A percentile compares a stretch with the other conserved stretches of the same genome.
Evolutionary conservation across 2,113 vertebrate species (phyloP).

Genomic region (Oriolus oriolus): DNA sequence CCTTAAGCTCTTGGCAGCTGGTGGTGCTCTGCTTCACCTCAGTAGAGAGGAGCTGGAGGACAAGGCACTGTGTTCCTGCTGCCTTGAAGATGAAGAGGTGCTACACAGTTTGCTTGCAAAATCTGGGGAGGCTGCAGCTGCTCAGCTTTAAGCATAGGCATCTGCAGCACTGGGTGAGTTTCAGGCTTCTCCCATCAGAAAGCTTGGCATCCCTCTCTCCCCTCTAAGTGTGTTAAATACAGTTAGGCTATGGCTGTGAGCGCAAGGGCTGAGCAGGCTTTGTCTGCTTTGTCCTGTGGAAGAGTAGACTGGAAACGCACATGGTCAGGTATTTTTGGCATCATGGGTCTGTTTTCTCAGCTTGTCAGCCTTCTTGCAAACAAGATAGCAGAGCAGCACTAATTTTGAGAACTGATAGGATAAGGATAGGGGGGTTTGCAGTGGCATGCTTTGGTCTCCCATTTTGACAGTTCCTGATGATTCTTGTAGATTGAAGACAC

Average conservation of each 20-base stretch:
- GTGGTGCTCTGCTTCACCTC: background rate
- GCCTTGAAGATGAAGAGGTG: background rate
- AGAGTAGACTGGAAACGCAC: background rate
- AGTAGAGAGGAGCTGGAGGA: background rate
- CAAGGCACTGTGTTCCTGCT: background rate
- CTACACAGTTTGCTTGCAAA: background rate
- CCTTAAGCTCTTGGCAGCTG: background rate
- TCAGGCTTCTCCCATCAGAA: background rate
- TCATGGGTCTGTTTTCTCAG: background rate
- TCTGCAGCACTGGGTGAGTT: background rate
- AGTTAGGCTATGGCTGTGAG: background rate
- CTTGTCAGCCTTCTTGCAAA: background rate
- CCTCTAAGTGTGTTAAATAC: background rate
- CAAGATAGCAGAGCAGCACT: background rate
- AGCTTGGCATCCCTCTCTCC: background rate
- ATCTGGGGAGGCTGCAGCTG: background rate
- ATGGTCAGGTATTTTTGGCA: background rate
- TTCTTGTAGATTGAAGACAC: background rate
- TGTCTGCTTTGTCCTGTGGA: background rate
- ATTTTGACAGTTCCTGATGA: background rate
- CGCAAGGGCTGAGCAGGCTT: background rate
- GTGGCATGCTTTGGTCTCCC: background rate
- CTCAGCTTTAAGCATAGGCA: background rate
- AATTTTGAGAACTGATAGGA: background rate
- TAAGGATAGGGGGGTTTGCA: background rate